Conservation (phyloP, 2,888 invertebrate genomes). For the Eucera pruinosa region DNA sequence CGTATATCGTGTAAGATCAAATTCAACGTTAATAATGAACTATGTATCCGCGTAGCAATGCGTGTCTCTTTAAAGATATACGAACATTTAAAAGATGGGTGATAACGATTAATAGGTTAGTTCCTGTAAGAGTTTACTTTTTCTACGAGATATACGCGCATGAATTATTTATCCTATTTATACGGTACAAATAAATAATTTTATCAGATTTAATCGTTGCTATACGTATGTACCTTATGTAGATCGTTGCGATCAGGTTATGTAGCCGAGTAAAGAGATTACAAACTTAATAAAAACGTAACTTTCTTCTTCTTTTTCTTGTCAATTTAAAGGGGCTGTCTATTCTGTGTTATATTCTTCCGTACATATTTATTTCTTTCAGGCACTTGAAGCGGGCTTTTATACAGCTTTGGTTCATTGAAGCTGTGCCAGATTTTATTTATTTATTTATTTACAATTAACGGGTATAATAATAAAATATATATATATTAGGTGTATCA, state of each 20-base stretch:
- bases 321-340: too few species aligned
- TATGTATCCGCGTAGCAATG: constrained; percentile 1
- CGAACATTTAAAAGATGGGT: not conserved
- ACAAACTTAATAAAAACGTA: not conserved
- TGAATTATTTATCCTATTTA: constrained; percentile 16
- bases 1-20: constrained; percentile 15
- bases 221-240: not conserved
- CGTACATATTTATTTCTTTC: too few species aligned
- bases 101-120: constrained; percentile 33
- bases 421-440: too few species aligned
- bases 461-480: too few species aligned
- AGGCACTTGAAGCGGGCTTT: too few species aligned
- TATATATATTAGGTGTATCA: too few species aligned
- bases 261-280: not conserved
- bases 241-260: not conserved
- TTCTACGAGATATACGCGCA: not conserved
- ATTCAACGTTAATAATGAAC: constrained; percentile 26
- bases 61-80: constrained; percentile 1
- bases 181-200: not conserved
- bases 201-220: constrained; percentile 6
- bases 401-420: too few species aligned
- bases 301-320: not conserved
- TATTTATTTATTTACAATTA: too few species aligned
- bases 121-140: not conserved
- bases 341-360: too few species aligned